These are phyloP conservation scores for Clupea harengus DNA, from an alignment of 2,113 vertebrate species.

Conservation along the genomic window DNA sequence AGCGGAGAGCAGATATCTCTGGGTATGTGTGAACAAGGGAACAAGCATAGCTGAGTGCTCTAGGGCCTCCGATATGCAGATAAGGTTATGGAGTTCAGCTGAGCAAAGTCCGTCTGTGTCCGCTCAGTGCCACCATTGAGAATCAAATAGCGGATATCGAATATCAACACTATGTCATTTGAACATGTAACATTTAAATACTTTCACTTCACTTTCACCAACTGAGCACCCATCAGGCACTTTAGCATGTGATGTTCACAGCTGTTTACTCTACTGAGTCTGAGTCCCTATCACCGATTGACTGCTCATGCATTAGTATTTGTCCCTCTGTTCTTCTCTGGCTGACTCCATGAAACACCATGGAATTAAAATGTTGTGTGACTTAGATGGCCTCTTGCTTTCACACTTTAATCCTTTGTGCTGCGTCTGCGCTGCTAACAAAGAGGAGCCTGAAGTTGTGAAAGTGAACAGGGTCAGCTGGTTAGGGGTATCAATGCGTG, in stretches of 20 bases:
- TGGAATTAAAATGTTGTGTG: constrained; percentile 1
- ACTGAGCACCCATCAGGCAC: background rate
- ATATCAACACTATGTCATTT: background rate
- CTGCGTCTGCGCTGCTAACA: constrained; percentile 38
- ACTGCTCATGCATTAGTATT: background rate
- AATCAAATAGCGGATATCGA: background rate
- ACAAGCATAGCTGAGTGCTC: background rate
- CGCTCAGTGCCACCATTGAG: too few species aligned
- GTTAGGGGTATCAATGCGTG: constrained; percentile 45
- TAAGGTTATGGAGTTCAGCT: background rate
- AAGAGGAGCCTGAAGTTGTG: constrained; percentile 46
- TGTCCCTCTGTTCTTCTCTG: background rate
- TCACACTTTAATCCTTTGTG: constrained; percentile 49
- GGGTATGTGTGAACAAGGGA: background rate
- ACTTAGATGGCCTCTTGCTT: constrained; percentile 30
- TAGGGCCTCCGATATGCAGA: background rate
- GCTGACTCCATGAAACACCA: background rate
- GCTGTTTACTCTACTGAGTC: background rate
- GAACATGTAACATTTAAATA: background rate
- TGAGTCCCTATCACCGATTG: background rate
- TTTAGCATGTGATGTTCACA: background rate
- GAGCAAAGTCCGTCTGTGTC: background rate
- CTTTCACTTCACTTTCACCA: too few species aligned
- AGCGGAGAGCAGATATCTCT: too few species aligned
- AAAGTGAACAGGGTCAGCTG: constrained; percentile 45